These are phyloP conservation scores for Molossus molossus DNA, from an alignment of 2,797 vertebrate species.

Conservation along the genomic window DNA sequence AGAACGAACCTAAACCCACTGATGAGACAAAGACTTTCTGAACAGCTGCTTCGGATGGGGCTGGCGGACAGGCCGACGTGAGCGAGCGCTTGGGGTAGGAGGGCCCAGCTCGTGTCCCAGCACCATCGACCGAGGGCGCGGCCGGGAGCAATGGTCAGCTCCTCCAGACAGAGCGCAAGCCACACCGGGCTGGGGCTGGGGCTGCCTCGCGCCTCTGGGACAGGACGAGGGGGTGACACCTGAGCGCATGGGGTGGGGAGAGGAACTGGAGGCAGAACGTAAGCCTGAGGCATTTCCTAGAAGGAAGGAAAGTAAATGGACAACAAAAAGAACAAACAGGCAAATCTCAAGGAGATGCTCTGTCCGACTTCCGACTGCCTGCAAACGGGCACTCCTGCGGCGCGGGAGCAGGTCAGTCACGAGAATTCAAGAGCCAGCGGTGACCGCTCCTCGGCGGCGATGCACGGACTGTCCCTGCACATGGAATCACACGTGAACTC, in stretches of 20 bases:
- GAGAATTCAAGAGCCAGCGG: not conserved
- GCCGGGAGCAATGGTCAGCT: accelerated
- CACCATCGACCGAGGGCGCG: accelerated
- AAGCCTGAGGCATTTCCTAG: not conserved
- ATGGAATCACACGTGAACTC: not conserved
- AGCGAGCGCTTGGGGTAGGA: not conserved
- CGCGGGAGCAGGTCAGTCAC: not conserved
- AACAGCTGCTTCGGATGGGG: not conserved
- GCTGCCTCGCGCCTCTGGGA: not conserved
- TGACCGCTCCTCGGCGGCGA: not conserved
- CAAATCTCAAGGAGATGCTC: not conserved
- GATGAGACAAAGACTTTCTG: not conserved
- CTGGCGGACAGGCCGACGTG: not conserved
- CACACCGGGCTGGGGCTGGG: accelerated
- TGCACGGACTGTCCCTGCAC: accelerated
- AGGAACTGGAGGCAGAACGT: not conserved
- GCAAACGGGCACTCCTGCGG: not conserved
- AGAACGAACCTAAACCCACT: not conserved
- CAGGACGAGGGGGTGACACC: not conserved
- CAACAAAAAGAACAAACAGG: not conserved
- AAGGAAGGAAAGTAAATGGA: not conserved
- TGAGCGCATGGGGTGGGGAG: not conserved
- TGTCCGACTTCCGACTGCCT: not conserved
- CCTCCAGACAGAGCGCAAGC: accelerated
- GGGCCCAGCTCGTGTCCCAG: accelerated